Evolutionary conservation across 1,140 invertebrate genomes (phyloP).

Genomic region (Macrocentrus cingulum): DNA sequence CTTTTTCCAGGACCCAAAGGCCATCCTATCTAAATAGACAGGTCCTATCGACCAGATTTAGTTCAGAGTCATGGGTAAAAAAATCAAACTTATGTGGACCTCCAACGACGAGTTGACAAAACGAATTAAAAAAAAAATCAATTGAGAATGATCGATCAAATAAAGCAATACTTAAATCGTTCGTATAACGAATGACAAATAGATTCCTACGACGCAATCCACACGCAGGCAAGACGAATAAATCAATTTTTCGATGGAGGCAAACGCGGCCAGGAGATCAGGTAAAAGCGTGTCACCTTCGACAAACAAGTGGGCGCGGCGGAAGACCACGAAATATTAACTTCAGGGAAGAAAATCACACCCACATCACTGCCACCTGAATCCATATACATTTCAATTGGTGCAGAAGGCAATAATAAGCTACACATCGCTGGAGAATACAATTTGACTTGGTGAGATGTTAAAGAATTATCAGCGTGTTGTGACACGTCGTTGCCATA

Average conservation of each 20-base stretch:
- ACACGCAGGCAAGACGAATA: constrained; percentile 30
- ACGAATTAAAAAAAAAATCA: constrained; percentile 7
- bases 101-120: constrained; percentile 13
- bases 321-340: neutral
- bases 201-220: constrained; percentile 29
- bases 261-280: constrained; percentile 13
- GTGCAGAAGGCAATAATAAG: neutral
- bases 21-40: constrained; percentile 25
- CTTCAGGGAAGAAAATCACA: constrained; percentile 30
- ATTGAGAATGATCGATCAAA: constrained; percentile 18
- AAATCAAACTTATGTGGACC: constrained; percentile 18
- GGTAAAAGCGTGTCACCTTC: constrained; percentile 39
- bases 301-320: constrained; percentile 40
- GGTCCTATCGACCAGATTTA: neutral
- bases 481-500: constrained; percentile 2
- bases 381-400: constrained; percentile 19
- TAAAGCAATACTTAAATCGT: constrained; percentile 1
- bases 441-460: neutral
- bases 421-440: neutral
- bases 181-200: constrained; percentile 27
- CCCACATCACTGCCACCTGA: constrained; percentile 26
- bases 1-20: constrained; percentile 11
- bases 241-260: constrained; percentile 33
- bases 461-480: neutral
- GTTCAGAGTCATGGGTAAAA: constrained; percentile 6